Conservation (phyloP, 2,888 invertebrate genomes). For the Spisula solida region DNA sequence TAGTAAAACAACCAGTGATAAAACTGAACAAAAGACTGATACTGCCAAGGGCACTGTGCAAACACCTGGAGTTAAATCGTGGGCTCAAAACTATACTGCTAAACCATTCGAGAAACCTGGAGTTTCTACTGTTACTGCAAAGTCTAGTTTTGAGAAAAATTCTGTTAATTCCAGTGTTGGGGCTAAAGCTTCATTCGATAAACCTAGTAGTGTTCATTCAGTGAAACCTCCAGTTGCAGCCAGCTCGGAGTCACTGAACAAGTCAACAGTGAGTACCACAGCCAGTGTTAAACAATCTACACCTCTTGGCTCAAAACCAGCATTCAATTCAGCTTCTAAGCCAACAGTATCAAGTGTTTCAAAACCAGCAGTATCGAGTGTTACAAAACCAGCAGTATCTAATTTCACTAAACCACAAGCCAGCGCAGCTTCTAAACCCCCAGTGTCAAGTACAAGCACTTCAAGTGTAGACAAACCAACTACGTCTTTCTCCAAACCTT, state of each 20-base stretch:
- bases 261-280: slow-evolving; percentile 37
- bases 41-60: slow-evolving; percentile 44
- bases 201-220: slow-evolving; percentile 40
- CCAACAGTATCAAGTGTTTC: slow-evolving; percentile 45
- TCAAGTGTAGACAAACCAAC: slow-evolving; percentile 47
- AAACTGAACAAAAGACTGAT: slow-evolving; percentile 47
- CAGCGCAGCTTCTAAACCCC: slow-evolving; percentile 34
- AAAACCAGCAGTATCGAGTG: slow-evolving; percentile 30
- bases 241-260: slow-evolving; percentile 28
- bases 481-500: slow-evolving; percentile 34
- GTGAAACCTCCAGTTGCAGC: slow-evolving; percentile 38
- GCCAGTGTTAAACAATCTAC: slow-evolving; percentile 27
- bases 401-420: too few species aligned
- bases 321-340: slow-evolving; percentile 31
- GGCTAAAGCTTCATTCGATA: slow-evolving; percentile 26
- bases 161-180: not conserved
- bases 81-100: slow-evolving; percentile 57
- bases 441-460: slow-evolving; percentile 10
- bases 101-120: slow-evolving; percentile 55
- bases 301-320: slow-evolving; percentile 32
- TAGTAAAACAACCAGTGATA: slow-evolving; percentile 30
- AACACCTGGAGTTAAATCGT: slow-evolving; percentile 51
- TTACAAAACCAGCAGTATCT: not conserved
- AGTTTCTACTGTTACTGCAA: slow-evolving; percentile 35
- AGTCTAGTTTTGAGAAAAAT: slow-evolving; percentile 29